Conservation (phyloP, 2,113 vertebrate genomes). For the Panthera leo region DNA sequence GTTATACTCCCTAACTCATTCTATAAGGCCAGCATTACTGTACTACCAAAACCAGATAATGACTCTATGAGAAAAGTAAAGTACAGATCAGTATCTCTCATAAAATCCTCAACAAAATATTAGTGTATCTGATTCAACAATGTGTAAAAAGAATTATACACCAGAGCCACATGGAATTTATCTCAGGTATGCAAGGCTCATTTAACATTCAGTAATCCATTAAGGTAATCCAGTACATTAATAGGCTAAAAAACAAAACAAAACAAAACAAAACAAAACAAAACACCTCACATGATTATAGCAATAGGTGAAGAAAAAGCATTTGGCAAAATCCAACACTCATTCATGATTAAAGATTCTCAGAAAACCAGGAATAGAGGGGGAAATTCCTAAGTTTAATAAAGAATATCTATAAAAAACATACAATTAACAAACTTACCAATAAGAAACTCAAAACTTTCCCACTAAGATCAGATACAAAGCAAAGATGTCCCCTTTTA, state of each 20-base stretch:
- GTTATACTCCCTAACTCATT: not conserved
- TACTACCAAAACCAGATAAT: not conserved
- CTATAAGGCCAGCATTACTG: not conserved
- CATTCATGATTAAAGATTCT: not conserved
- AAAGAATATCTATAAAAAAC: not conserved
- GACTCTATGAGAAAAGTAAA: not conserved
- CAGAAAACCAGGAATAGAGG: not conserved
- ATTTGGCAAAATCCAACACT: not conserved
- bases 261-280: not conserved
- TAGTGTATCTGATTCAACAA: not conserved
- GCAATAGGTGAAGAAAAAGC: not conserved
- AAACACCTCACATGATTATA: not conserved
- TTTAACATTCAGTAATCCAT: not conserved
- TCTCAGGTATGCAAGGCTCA: not conserved
- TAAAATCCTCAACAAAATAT: not conserved
- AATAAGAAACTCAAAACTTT: not conserved
- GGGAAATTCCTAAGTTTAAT: not conserved
- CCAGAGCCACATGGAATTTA: not conserved
- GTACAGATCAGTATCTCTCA: not conserved
- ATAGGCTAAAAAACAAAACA: not conserved
- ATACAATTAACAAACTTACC: not conserved
- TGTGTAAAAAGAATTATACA: not conserved
- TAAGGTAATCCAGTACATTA: not conserved
- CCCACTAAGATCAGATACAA: not conserved
- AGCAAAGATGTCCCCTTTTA: not conserved